phyloP scores from a whole-genome alignment of 2,113 vertebrate species.

The Trematocara unimaculatum region DNA sequence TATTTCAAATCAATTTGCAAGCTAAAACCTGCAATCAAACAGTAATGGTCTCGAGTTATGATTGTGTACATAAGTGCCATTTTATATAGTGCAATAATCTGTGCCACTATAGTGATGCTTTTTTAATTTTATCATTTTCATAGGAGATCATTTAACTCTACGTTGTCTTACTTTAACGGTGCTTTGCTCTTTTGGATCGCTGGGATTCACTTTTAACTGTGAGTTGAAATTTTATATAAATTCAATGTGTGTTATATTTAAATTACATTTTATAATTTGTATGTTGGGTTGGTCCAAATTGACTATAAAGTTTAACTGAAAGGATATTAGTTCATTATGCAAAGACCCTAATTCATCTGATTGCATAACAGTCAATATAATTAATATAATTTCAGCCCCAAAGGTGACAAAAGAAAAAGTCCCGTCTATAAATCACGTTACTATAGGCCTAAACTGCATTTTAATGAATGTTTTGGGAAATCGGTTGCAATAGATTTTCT shows the following conservation, averaged over 20 bases:
- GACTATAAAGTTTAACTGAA: not conserved
- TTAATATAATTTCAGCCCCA: not conserved
- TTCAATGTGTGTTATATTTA: not conserved
- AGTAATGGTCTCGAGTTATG: not conserved
- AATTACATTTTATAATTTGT: not conserved
- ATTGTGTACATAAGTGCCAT: not conserved
- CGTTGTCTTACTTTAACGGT: accelerated
- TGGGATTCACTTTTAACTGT: not conserved
- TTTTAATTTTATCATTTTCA: not conserved
- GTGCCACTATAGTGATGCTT: not conserved
- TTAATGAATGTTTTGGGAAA: not conserved
- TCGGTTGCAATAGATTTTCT: not conserved
- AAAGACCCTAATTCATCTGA: not conserved
- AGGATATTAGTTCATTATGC: not conserved
- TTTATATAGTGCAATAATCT: not conserved
- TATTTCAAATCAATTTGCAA: not conserved
- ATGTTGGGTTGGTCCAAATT: not conserved
- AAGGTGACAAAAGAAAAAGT: not conserved
- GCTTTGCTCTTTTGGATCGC: not conserved
- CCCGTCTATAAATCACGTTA: not conserved
- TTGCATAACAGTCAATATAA: not conserved
- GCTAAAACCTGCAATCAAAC: not conserved
- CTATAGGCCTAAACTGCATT: not conserved
- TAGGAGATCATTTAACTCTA: not conserved
- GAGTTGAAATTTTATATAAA: not conserved